These are phyloP conservation scores for Polia nebulosa DNA, from an alignment of 2,888 invertebrate species.

Conservation along the genomic window DNA sequence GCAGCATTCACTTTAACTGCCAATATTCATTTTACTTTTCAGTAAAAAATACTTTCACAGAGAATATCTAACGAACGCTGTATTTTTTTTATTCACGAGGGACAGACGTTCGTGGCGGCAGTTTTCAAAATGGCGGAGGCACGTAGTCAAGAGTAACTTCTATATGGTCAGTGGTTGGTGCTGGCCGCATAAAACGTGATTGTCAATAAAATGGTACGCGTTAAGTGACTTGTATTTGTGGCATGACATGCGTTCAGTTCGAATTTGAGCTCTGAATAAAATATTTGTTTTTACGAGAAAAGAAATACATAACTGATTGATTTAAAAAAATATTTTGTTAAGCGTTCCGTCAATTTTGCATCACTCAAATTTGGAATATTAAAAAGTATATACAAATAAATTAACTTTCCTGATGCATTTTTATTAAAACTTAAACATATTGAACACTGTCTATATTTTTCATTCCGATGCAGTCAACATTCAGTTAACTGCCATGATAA, in stretches of 20 bases:
- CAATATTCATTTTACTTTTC: conserved; percentile 79
- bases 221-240: conserved; percentile 48
- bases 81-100: conserved; percentile 61
- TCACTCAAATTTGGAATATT: no score
- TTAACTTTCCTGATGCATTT: background rate
- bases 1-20: conserved; percentile 79
- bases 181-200: conserved; percentile 54
- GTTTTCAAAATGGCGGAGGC: conserved; percentile 49
- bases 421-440: background rate
- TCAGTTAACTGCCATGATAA: background rate
- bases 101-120: conserved; percentile 37
- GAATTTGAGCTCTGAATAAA: background rate
- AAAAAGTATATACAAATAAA: background rate
- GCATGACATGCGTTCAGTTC: conserved; percentile 10
- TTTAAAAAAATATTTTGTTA: no score
- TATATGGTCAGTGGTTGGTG: conserved; percentile 19
- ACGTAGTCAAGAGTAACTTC: conserved; percentile 25
- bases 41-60: conserved; percentile 70
- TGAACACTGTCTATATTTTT: background rate
- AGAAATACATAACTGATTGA: no score
- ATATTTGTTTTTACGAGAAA: background rate
- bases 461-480: background rate
- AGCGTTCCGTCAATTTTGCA: no score
- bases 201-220: conserved; percentile 57
- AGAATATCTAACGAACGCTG: conserved; percentile 70